Conservation (phyloP, 2,113 vertebrate species). For the Meles meles region DNA sequence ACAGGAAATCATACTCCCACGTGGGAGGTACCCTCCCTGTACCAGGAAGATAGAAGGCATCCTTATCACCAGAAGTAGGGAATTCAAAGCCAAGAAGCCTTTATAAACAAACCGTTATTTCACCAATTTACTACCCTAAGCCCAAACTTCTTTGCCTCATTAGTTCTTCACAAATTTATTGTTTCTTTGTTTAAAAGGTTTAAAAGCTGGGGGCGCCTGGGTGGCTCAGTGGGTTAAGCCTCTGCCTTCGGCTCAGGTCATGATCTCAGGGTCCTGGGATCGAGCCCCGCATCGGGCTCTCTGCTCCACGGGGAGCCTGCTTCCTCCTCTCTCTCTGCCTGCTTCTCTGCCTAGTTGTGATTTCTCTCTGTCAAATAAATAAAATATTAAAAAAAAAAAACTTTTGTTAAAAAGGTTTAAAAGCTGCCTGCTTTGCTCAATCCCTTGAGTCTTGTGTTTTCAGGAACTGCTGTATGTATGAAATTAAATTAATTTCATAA, state of each 20-base stretch:
- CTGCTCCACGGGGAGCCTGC: too few species aligned
- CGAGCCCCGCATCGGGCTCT: too few species aligned
- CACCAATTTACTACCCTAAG: background rate
- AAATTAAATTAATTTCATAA: too few species aligned
- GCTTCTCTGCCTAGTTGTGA: too few species aligned
- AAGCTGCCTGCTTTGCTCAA: background rate
- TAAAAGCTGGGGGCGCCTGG: too few species aligned
- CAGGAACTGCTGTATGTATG: background rate
- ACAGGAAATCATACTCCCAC: background rate
- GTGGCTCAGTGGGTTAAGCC: too few species aligned
- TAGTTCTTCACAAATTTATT: background rate
- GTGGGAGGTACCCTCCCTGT: background rate
- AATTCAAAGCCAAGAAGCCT: background rate
- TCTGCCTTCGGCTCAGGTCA: too few species aligned
- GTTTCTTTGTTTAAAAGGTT: background rate
- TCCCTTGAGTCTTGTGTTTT: background rate
- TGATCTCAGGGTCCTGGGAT: too few species aligned
- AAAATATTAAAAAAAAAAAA: too few species aligned
- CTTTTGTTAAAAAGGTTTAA: background rate
- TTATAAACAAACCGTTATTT: background rate
- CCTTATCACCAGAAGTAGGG: background rate
- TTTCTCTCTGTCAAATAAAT: too few species aligned
- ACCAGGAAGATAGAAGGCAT: background rate
- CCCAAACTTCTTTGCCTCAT: background rate
- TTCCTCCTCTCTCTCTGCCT: too few species aligned